Percentiles rank a stretch among this genome's conserved stretches.
Evolutionary conservation across 2,113 vertebrate species (phyloP).

Genomic region (Taxidea taxus): DNA sequence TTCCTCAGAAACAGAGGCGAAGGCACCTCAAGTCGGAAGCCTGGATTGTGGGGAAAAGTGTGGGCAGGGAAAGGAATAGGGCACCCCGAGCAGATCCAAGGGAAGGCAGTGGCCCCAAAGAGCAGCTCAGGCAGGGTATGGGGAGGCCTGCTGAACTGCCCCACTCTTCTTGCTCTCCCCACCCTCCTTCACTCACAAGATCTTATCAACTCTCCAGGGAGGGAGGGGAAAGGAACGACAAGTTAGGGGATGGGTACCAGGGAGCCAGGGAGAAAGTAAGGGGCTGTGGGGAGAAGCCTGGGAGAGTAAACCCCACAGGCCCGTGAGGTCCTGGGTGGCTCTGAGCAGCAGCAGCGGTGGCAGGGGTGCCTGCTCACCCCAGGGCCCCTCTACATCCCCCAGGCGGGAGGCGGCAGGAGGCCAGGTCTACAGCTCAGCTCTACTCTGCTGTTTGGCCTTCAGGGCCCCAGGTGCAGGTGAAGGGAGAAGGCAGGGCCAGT

Average conservation of each 20-base stretch:
- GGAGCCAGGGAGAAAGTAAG: not conserved
- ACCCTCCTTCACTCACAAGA: not conserved
- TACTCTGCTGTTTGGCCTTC: not conserved
- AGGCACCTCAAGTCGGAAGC: not conserved
- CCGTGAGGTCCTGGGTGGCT: not conserved
- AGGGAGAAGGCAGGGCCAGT: not conserved
- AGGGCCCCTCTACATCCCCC: not conserved
- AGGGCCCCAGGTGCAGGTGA: not conserved
- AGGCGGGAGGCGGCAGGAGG: not conserved
- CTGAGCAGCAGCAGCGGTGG: not conserved
- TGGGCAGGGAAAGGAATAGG: not conserved
- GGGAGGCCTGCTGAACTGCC: not conserved
- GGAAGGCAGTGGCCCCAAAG: not conserved
- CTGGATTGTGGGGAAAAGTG: not conserved
- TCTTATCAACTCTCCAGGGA: not conserved
- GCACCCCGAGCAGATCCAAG: not conserved
- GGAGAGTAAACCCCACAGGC: not conserved
- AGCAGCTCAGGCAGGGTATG: not conserved
- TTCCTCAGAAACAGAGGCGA: slow-evolving; percentile 26
- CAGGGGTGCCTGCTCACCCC: not conserved
- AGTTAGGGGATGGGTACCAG: not conserved
- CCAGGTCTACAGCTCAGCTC: slow-evolving; percentile 10
- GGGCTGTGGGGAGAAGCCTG: not conserved
- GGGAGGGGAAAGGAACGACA: not conserved
- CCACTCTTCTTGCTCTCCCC: not conserved